A percentile compares a stretch with the other conserved stretches of the same genome.
Evolutionary conservation across 2,888 invertebrate species (phyloP).

Genomic region (Seira sanloemensis): DNA sequence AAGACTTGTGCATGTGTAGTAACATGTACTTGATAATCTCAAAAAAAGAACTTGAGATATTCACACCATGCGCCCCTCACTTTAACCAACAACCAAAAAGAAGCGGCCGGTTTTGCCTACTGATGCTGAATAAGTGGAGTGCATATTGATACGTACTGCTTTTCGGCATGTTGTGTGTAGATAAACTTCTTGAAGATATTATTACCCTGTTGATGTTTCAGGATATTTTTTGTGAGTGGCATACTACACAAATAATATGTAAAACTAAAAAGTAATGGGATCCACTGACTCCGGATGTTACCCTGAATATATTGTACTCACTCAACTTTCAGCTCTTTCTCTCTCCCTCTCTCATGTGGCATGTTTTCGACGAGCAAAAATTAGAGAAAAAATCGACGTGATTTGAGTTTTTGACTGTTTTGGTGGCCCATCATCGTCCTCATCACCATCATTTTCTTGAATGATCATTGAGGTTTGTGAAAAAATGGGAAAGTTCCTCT

Average conservation of each 20-base stretch:
- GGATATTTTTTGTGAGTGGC: not conserved
- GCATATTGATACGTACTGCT: slow-evolving; percentile 44
- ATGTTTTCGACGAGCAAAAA: slow-evolving; percentile 13
- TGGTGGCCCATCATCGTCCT: slow-evolving; percentile 59
- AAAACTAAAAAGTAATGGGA: slow-evolving; percentile 42
- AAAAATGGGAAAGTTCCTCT: slow-evolving; percentile 19
- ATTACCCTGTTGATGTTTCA: slow-evolving; percentile 50
- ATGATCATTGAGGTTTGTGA: slow-evolving; percentile 63
- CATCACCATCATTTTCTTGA: slow-evolving; percentile 43
- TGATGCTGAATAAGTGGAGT: slow-evolving; percentile 20
- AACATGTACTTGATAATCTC: slow-evolving; percentile 47
- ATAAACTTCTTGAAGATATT: slow-evolving; percentile 62
- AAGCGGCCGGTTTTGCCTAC: not conserved
- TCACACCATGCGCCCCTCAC: slow-evolving; percentile 24
- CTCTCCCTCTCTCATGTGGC: too few relatives aligned
- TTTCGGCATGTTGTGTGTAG: slow-evolving; percentile 49
- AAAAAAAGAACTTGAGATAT: slow-evolving; percentile 36
- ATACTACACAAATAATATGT: not conserved
- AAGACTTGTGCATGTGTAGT: slow-evolving; percentile 31
- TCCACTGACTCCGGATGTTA: slow-evolving; percentile 62
- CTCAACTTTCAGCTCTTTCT: slow-evolving; percentile 3
- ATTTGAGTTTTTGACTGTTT: slow-evolving; percentile 34
- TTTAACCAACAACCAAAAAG: not conserved
- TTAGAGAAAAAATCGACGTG: slow-evolving; percentile 12
- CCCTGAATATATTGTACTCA: slow-evolving; percentile 17